Evolutionary conservation across 1,140 invertebrate genomes (phyloP).

Genomic region (Cyrtorhinus lividipennis): DNA sequence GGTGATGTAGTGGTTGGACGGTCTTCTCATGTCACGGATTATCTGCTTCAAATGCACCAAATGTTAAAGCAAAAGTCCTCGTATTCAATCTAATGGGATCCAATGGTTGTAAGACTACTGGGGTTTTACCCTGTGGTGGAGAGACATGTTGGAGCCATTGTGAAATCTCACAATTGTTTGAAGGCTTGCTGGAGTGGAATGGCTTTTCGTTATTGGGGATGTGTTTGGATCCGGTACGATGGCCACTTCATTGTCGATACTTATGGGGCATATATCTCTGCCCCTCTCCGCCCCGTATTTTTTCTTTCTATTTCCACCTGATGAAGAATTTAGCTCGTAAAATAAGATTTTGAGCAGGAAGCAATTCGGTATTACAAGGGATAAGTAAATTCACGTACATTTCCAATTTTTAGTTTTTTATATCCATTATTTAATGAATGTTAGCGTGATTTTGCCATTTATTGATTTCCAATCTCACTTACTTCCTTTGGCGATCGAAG

Average conservation of each 20-base stretch:
- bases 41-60: constrained; percentile 37
- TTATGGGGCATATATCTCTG: constrained; percentile 15
- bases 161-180: constrained; percentile 67
- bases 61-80: neutral
- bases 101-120: neutral
- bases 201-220: constrained; percentile 58
- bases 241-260: constrained; percentile 19
- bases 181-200: constrained; percentile 62
- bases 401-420: no score
- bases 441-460: no score
- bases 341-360: no score
- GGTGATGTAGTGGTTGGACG: constrained; percentile 47
- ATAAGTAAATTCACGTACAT: no score
- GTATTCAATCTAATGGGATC: no score
- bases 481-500: constrained; percentile 25
- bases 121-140: constrained; percentile 54
- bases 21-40: constrained; percentile 49
- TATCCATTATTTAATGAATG: no score
- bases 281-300: constrained; percentile 13
- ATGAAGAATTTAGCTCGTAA: no score
- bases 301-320: constrained; percentile 14
- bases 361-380: no score
- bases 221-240: constrained; percentile 30
- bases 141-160: constrained; percentile 62
- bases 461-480: no score